Conservation (phyloP, 2,797 vertebrate species). For the Florisuga fusca region DNA sequence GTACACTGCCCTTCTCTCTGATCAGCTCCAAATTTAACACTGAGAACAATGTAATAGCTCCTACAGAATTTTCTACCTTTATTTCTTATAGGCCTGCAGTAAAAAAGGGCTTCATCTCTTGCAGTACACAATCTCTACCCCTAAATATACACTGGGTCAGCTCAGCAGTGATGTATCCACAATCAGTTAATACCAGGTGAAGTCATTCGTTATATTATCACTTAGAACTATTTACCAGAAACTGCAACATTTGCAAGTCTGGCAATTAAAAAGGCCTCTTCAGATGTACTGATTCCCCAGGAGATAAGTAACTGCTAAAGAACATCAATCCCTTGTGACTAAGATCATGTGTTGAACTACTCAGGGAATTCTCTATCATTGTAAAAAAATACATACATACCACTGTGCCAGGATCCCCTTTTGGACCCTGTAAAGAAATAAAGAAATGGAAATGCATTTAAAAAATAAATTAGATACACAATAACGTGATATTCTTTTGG, state of each 20-base stretch:
- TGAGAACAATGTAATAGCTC: background rate
- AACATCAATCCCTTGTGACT: background rate
- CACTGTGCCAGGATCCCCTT: conserved; percentile 90
- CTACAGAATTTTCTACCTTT: background rate
- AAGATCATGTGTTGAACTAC: background rate
- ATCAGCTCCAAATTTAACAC: background rate
- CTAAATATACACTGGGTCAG: background rate
- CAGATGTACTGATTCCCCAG: background rate
- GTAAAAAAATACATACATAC: conserved; percentile 83
- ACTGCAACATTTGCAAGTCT: background rate
- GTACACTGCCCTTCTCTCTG: background rate
- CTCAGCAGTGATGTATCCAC: background rate
- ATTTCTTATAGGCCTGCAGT: background rate
- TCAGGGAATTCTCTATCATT: background rate
- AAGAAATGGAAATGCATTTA: conserved; percentile 26
- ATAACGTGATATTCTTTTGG: rapidly evolving
- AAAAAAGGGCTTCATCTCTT: no score
- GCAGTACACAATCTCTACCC: background rate
- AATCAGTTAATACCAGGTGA: background rate
- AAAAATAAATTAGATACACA: background rate
- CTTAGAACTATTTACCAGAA: background rate
- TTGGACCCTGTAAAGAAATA: conserved; percentile 87
- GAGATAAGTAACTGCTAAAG: background rate
- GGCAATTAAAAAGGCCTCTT: background rate
- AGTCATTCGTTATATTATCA: background rate